Evolutionary conservation across 2,797 vertebrate species (phyloP).

Genomic region (Chelmon rostratus): DNA sequence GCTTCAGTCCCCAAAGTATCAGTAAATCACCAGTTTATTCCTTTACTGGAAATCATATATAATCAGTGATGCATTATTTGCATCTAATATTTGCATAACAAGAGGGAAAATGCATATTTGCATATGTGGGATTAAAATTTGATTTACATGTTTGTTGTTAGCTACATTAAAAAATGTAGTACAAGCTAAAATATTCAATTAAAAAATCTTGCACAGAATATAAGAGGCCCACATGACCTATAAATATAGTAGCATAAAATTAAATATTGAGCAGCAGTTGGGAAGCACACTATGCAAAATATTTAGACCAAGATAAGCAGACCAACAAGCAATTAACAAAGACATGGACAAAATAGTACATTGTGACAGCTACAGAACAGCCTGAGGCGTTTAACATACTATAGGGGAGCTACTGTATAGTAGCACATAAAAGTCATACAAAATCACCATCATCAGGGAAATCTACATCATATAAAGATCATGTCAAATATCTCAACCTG

Average conservation of each 20-base stretch:
- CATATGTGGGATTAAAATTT: not conserved
- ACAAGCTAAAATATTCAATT: not conserved
- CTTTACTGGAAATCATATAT: not conserved
- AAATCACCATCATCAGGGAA: conserved; percentile 25
- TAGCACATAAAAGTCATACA: conserved; percentile 15
- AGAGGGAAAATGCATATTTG: not conserved
- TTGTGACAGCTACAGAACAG: conserved; percentile 5
- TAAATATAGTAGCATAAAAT: conserved; percentile 11
- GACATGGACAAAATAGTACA: conserved; percentile 7
- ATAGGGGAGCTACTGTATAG: not conserved
- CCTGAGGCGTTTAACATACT: conserved; percentile 1
- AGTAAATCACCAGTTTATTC: not conserved
- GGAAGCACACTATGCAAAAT: conserved; percentile 8
- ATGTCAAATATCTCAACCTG: not conserved
- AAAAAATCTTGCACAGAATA: not conserved
- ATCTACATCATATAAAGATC: not conserved
- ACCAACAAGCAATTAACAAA: conserved; percentile 12
- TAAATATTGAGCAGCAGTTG: not conserved
- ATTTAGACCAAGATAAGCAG: conserved; percentile 6
- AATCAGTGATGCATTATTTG: not conserved
- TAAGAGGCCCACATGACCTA: conserved; percentile 10
- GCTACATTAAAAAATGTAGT: conserved; percentile 4
- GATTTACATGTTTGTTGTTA: conserved; percentile 16
- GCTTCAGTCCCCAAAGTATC: not conserved
- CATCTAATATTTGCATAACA: not conserved